These are phyloP conservation scores for Hydropotes inermis DNA, from an alignment of 2,113 vertebrate genomes.

Conservation along the genomic window DNA sequence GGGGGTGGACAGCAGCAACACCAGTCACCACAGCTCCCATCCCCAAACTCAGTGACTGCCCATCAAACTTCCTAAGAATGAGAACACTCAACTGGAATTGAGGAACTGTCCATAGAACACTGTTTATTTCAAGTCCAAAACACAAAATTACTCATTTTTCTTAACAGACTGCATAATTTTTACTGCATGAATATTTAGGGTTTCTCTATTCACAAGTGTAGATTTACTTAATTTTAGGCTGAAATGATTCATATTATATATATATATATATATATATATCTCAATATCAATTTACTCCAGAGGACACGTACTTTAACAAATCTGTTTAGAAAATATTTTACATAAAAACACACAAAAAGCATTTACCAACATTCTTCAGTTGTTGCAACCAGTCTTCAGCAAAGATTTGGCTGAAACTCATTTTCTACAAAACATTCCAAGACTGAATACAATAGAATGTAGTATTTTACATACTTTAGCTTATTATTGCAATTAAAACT, in stretches of 20 bases:
- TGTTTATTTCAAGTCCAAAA: conserved; percentile 71
- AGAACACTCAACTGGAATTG: conserved; percentile 31
- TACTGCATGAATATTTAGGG: conserved; percentile 52
- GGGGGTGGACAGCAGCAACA: background rate
- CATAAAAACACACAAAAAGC: conserved; percentile 57
- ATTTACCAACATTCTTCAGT: conserved; percentile 23
- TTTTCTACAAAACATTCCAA: conserved; percentile 23
- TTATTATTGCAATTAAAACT: background rate
- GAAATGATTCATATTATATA: conserved; percentile 20
- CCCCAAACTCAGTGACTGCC: background rate
- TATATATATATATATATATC: background rate
- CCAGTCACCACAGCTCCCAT: background rate
- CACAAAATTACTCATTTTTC: conserved; percentile 63
- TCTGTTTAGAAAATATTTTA: conserved; percentile 58
- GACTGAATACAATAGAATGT: background rate
- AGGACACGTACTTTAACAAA: conserved; percentile 43
- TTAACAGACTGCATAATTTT: conserved; percentile 65
- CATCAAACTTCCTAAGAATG: background rate
- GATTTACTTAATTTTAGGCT: conserved; percentile 50
- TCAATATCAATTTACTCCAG: conserved; percentile 37
- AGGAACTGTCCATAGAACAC: conserved; percentile 58
- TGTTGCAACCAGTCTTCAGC: conserved; percentile 56
- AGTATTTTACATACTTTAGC: conserved; percentile 58
- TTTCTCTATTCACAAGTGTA: conserved; percentile 56
- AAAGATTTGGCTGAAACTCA: conserved; percentile 78